phyloP scores from a whole-genome alignment of 2,888 invertebrate species.

The Byasa hedistus region DNA sequence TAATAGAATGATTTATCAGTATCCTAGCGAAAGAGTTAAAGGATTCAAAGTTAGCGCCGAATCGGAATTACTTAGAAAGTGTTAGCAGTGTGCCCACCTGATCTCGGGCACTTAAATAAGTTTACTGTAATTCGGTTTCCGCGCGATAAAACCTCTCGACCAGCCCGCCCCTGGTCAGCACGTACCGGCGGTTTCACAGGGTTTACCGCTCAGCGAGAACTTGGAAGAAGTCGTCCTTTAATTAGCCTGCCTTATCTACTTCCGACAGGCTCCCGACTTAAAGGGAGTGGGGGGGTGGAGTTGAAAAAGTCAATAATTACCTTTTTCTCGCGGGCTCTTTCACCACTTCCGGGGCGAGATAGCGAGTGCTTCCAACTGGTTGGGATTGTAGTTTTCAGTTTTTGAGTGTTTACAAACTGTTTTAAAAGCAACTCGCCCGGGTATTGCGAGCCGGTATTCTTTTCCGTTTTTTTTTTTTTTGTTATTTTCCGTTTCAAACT shows the following conservation, averaged over 20 bases:
- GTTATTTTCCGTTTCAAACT: neutral
- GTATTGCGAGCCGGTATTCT: slow-evolving; percentile 5
- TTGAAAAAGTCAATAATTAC: slow-evolving; percentile 37
- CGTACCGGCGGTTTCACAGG: slow-evolving; percentile 28
- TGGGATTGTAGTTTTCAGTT: slow-evolving; percentile 14
- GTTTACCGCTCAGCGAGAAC: slow-evolving; percentile 29
- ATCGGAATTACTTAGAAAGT: neutral
- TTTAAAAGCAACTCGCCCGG: slow-evolving; percentile 10
- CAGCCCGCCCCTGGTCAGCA: slow-evolving; percentile 1
- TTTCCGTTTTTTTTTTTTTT: neutral
- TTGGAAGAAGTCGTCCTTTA: slow-evolving; percentile 41
- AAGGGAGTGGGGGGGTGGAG: slow-evolving; percentile 5
- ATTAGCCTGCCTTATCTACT: slow-evolving; percentile 30
- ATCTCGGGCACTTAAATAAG: slow-evolving; percentile 4
- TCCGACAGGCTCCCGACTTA: slow-evolving; percentile 18
- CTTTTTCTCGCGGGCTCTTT: slow-evolving; percentile 29
- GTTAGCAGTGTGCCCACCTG: neutral
- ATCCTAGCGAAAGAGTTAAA: neutral
- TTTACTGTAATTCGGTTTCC: slow-evolving; percentile 10
- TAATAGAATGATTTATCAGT: too few species aligned
- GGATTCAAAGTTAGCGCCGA: neutral
- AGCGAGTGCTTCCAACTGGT: slow-evolving; percentile 5
- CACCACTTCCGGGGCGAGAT: slow-evolving; percentile 26
- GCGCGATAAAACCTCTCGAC: slow-evolving; percentile 1
- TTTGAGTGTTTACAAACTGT: slow-evolving; percentile 22